These are phyloP conservation scores for Cyrtorhinus lividipennis DNA, from an alignment of 1,140 invertebrate genomes.

Conservation along the genomic window DNA sequence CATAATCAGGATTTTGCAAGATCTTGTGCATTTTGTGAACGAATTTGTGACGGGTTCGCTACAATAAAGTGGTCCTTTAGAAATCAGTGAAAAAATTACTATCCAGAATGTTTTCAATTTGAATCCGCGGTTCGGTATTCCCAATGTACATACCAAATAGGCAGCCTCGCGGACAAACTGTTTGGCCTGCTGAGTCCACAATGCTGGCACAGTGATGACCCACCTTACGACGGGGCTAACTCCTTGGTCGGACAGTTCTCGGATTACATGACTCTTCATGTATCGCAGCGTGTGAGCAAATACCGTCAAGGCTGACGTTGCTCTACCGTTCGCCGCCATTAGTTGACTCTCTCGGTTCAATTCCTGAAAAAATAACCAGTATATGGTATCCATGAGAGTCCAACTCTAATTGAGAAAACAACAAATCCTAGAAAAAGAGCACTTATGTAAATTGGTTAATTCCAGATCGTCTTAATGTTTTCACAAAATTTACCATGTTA, in stretches of 20 bases:
- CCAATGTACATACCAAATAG: too few relatives aligned
- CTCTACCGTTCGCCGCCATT: constrained; percentile 36
- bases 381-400: too few relatives aligned
- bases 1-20: too few relatives aligned
- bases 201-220: constrained; percentile 47
- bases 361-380: constrained; percentile 32
- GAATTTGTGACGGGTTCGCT: too few relatives aligned
- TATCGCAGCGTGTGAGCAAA: constrained; percentile 38
- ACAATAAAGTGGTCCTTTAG: too few relatives aligned
- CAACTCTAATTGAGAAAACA: too few relatives aligned
- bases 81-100: too few relatives aligned
- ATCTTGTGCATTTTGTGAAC: too few relatives aligned
- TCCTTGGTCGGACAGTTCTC: constrained; percentile 33
- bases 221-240: constrained; percentile 37
- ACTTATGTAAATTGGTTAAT: too few relatives aligned
- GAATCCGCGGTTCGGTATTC: too few relatives aligned
- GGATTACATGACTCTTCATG: constrained; percentile 39
- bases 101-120: not conserved
- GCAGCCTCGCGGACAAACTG: constrained; percentile 46
- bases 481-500: constrained; percentile 35
- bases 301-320: constrained; percentile 35
- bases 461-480: too few relatives aligned
- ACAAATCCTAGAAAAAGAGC: too few relatives aligned
- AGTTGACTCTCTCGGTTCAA: constrained; percentile 36
- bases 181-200: constrained; percentile 45